A percentile compares a stretch with the other conserved stretches of the same genome.
These are phyloP conservation scores for Spheniscus humboldti DNA, from an alignment of 2,797 vertebrate species.

Conservation along the genomic window DNA sequence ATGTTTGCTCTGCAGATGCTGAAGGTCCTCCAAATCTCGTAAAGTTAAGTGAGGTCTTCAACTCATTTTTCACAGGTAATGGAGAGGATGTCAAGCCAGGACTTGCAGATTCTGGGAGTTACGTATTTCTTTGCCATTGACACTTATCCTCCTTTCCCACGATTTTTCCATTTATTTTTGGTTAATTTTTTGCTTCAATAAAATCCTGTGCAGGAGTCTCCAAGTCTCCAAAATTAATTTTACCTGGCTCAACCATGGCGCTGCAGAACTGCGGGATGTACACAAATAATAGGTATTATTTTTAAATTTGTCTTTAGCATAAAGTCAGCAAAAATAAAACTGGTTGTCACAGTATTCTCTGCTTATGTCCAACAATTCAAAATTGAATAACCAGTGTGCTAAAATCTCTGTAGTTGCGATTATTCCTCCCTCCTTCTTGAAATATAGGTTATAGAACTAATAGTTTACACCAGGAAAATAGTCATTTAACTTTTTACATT, in stretches of 20 bases:
- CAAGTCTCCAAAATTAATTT: background rate
- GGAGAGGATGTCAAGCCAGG: background rate
- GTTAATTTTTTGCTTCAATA: background rate
- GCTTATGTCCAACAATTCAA: background rate
- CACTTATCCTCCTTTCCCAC: background rate
- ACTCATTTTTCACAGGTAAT: background rate
- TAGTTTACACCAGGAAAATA: conserved; percentile 9
- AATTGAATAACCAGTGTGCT: background rate
- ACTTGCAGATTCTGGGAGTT: background rate
- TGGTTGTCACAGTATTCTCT: background rate
- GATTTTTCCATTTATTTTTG: background rate
- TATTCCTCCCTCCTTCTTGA: background rate
- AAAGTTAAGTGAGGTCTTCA: background rate
- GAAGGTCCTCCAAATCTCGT: background rate
- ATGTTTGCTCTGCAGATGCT: background rate
- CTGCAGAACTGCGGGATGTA: background rate
- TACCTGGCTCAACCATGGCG: background rate
- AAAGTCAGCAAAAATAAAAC: background rate
- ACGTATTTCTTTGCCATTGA: background rate
- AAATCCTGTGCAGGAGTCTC: background rate
- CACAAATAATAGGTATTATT: background rate
- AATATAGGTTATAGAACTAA: background rate
- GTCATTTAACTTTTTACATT: conserved; percentile 19
- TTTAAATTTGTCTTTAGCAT: background rate
- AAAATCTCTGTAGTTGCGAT: background rate